phyloP scores from a whole-genome alignment of 2,113 vertebrate species.

The Erythrocercus mccallii region DNA sequence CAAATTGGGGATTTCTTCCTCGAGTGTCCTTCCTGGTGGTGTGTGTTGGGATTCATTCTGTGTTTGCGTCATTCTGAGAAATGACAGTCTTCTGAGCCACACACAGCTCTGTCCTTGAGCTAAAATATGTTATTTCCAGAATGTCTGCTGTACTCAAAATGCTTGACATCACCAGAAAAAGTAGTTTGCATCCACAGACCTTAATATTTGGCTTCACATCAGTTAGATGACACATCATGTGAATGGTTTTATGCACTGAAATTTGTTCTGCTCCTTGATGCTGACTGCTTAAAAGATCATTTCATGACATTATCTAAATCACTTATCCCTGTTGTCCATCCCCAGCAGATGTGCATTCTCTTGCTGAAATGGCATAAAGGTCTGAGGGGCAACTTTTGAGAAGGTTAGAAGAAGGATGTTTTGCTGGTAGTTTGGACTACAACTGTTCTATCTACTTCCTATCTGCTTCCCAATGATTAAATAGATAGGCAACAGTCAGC shows the following conservation, averaged over 20 bases:
- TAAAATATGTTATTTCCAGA: not conserved
- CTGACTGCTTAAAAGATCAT: not conserved
- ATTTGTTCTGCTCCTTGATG: not conserved
- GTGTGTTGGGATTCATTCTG: not conserved
- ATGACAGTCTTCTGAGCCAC: not conserved
- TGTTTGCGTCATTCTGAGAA: not conserved
- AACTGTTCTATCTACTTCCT: rapidly evolving
- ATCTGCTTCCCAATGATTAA: not conserved
- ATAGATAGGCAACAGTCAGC: not conserved
- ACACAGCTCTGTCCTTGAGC: not conserved
- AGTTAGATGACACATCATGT: rapidly evolving
- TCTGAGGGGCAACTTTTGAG: not conserved
- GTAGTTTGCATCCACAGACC: not conserved
- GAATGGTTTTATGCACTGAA: not conserved
- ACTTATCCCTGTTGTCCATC: not conserved
- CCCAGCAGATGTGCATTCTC: not conserved
- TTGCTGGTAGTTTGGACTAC: not conserved
- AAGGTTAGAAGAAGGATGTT: not conserved
- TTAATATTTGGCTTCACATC: not conserved
- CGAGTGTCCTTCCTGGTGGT: not conserved
- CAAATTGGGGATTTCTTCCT: not conserved
- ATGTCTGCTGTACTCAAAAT: not conserved
- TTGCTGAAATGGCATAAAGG: not conserved
- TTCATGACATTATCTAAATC: not conserved
- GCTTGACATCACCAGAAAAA: not conserved